Evolutionary conservation across 1,140 invertebrate genomes (phyloP).

Genomic region (Rhopalosiphum padi): DNA sequence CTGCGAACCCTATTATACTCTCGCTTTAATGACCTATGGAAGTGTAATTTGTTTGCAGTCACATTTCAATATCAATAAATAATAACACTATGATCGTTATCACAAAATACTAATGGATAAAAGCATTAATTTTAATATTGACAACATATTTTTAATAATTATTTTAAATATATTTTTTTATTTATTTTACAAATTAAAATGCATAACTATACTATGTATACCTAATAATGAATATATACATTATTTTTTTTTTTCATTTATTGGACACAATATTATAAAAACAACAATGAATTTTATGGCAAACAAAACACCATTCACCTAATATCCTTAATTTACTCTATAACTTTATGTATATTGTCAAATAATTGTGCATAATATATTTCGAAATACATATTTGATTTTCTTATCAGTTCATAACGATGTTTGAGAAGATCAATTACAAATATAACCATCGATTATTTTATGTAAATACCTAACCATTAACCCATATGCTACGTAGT

Average conservation of each 20-base stretch:
- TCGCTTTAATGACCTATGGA: background rate
- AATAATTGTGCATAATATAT: background rate
- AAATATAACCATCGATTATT: no score
- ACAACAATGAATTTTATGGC: no score
- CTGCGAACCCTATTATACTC: background rate
- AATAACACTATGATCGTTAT: background rate
- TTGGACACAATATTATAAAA: no score
- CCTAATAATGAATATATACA: no score
- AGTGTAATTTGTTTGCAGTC: background rate
- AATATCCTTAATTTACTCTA: no score
- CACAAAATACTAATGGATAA: background rate
- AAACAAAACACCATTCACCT: no score
- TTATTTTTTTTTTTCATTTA: no score
- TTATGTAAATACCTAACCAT: no score
- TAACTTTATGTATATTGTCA: no score
- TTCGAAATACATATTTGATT: background rate
- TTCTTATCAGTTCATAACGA: no score
- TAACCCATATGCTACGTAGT: no score
- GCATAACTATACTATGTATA: background rate
- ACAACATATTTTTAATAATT: background rate
- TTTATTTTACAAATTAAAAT: background rate
- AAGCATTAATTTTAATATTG: background rate
- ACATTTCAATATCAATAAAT: background rate
- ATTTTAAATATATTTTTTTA: background rate
- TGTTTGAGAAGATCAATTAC: no score